Evolutionary conservation across 2,888 invertebrate genomes (phyloP).

Genomic region (Drosophila recens): DNA sequence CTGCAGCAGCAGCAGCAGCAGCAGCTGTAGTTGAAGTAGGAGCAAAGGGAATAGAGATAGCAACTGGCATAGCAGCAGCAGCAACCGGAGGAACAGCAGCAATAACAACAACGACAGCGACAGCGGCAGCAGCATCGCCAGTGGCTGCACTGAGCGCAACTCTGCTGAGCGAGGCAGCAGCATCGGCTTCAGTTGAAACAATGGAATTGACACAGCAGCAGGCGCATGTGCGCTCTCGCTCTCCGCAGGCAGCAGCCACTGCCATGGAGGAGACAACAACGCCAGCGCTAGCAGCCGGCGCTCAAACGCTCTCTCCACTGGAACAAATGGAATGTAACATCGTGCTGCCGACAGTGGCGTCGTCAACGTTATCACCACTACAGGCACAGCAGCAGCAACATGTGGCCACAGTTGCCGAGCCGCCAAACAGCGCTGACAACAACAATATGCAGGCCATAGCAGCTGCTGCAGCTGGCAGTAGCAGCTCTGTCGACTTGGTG

Average conservation of each 20-base stretch:
- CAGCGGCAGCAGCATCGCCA: constrained; percentile 52
- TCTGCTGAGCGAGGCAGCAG: constrained; percentile 67
- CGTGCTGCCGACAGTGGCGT: constrained; percentile 28
- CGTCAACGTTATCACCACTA: constrained; percentile 42
- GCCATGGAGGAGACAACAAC: constrained; percentile 63
- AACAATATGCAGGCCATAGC: constrained; percentile 18
- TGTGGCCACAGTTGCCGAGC: constrained; percentile 50
- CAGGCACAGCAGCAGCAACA: constrained; percentile 54
- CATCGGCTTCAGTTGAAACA: constrained; percentile 65
- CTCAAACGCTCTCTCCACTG: constrained; percentile 46
- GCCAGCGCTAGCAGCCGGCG: constrained; percentile 51
- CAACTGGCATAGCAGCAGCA: constrained; percentile 7
- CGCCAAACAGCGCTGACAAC: constrained; percentile 17
- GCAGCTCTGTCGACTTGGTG: constrained; percentile 27
- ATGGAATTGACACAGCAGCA: constrained; percentile 64
- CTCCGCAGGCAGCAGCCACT: constrained; percentile 60
- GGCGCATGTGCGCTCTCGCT: constrained; percentile 72
- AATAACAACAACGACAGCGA: constrained; percentile 12
- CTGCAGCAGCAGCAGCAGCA: not conserved
- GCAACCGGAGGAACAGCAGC: constrained; percentile 15
- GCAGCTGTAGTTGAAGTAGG: constrained; percentile 1
- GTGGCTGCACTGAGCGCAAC: constrained; percentile 61
- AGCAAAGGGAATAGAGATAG: not conserved
- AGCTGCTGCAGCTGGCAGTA: constrained; percentile 14
- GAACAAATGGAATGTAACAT: constrained; percentile 66